Base-by-base conservation (phyloP, 2,113 vertebrate species). In the Caranx melampygus region DNA sequence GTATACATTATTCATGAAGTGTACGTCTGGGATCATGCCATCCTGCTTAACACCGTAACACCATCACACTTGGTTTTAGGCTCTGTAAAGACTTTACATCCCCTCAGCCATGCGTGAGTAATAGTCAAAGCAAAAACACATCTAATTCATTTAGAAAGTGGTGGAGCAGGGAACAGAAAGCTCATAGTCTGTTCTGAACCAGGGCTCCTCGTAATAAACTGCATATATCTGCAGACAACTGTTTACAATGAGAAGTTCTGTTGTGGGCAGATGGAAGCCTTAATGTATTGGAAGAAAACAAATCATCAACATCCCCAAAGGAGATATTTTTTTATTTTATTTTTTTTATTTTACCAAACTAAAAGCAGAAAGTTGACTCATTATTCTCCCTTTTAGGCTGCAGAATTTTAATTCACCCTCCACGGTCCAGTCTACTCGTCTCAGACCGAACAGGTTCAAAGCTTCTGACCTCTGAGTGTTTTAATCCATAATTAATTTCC, bases 401-500 rank as follows among this genome's bases (percentile, higher is more conserved):
- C 14, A 40, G 33, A 21, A 31, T 64, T 35, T n/a, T 47, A 18
- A 33, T 71, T 20, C 59, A 35, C 16, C 49, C 21, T 40, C 10
- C 31, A 34, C 0, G 13, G 9, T 37, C 31, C 66, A 14, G 18
- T 35, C 26, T 47, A 63, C 65, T 78, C 20, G 16, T 65, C 42
- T 42, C 60, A 6, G 2, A 35, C 26, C 21, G 26, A 55, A 47
- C 58, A 64, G 47, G 37, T 70, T 70, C 47, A 62, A 33, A 70
- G 59, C 67, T 63, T 33, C 42, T 72, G 68, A 57, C 60, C 77
- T 15, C 18, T 40, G n/a, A 15, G 6, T 58, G 52, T 40, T n/a
- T 34, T 58, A 2, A 72, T 66, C 65, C 44, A 66, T 33, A 18
- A 65, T 79, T 51, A 3, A 66, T 79, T 64, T 35, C 15, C 26